Evolutionary conservation across 2,888 invertebrate species (phyloP).

Genomic region (Altica lythri): DNA sequence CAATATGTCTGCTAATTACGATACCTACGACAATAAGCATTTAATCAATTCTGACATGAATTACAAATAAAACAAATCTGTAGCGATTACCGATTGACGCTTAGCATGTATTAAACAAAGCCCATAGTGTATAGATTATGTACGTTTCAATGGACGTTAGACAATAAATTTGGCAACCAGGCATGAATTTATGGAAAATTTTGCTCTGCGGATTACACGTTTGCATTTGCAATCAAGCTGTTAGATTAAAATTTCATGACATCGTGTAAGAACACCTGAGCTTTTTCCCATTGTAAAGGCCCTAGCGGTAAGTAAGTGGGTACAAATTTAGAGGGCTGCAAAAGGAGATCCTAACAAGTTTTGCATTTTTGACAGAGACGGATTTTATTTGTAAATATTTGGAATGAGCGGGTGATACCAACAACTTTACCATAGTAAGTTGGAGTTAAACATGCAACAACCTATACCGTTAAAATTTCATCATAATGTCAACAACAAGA

Average conservation of each 20-base stretch:
- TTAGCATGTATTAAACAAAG: slow-evolving; percentile 4
- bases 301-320: slow-evolving; percentile 32
- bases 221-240: slow-evolving; percentile 37
- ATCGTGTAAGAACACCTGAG: slow-evolving; percentile 39
- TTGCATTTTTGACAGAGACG: slow-evolving; percentile 22
- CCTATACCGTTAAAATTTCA: too few species aligned
- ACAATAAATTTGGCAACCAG: slow-evolving; percentile 28
- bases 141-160: slow-evolving; percentile 10
- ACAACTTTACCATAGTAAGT: too few species aligned
- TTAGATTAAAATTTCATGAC: slow-evolving; percentile 42
- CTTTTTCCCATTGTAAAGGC: slow-evolving; percentile 35
- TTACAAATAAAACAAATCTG: slow-evolving; percentile 19
- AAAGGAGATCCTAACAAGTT: slow-evolving; percentile 22
- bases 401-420: too few species aligned
- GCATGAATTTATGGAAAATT: slow-evolving; percentile 39
- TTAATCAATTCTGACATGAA: slow-evolving; percentile 5
- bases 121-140: slow-evolving; percentile 12
- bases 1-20: too few species aligned
- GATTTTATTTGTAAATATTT: neutral
- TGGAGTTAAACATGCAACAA: too few species aligned
- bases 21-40: too few species aligned
- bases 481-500: too few species aligned
- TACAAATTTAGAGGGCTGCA: slow-evolving; percentile 30
- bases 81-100: slow-evolving; percentile 13
- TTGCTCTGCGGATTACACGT: slow-evolving; percentile 36